Conservation (phyloP, 2,797 vertebrate species). For the Falco biarmicus region DNA sequence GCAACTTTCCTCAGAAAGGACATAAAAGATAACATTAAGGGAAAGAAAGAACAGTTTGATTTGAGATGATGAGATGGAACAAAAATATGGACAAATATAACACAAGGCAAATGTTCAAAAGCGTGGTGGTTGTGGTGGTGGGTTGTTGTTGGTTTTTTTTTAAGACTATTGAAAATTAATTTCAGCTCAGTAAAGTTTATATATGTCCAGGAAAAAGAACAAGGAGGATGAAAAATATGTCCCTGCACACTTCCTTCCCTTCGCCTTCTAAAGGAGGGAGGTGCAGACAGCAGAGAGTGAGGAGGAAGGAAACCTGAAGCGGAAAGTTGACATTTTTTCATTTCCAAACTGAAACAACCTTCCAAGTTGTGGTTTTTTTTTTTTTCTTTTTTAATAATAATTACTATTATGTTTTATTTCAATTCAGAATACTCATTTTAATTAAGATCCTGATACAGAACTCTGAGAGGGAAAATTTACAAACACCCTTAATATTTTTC, state of each 20-base stretch:
- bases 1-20: conserved; percentile 24
- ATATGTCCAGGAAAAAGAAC: not conserved
- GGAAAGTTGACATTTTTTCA: not conserved
- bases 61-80: not conserved
- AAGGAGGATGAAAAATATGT: not conserved
- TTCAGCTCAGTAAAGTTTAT: not conserved
- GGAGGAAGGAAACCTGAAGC: conserved; percentile 28
- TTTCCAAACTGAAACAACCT: not conserved
- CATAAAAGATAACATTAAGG: not conserved
- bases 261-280: not conserved
- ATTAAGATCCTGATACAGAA: not conserved
- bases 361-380: not conserved
- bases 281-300: not conserved
- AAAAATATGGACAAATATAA: not conserved
- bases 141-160: not conserved
- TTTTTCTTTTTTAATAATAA: not conserved
- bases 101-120: not conserved
- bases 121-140: too few species aligned
- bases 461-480: not conserved
- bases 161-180: not conserved
- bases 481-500: not conserved
- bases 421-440: not conserved
- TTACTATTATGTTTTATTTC: not conserved
- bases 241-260: not conserved
- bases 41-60: not conserved